A percentile compares a stretch with the other conserved stretches of the same genome.
Evolutionary conservation across 2,797 vertebrate genomes (phyloP).

Genomic region (Prunella strophiata): DNA sequence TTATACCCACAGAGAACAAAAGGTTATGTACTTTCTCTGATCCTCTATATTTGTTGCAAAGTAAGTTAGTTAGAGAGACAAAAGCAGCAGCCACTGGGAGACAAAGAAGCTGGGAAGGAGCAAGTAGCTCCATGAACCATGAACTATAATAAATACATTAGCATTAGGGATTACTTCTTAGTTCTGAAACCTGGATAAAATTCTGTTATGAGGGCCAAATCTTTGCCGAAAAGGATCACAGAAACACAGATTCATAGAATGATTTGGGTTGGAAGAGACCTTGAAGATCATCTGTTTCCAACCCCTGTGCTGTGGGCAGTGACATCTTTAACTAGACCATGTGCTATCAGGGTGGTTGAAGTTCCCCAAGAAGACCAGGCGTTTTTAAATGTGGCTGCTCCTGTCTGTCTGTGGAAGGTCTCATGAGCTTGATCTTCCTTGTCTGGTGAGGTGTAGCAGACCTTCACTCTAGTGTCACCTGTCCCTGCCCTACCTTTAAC

Average conservation of each 20-base stretch:
- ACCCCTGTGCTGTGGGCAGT: neutral
- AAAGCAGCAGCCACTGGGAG: neutral
- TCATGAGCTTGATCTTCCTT: neutral
- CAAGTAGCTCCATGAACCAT: neutral
- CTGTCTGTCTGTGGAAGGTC: neutral
- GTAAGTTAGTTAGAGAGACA: neutral
- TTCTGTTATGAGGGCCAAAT: neutral
- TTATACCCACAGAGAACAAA: neutral
- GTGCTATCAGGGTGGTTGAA: neutral
- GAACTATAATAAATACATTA: neutral
- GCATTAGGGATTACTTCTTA: neutral
- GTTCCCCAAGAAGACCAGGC: neutral
- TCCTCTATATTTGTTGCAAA: neutral
- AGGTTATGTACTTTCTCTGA: neutral
- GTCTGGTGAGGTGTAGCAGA: neutral
- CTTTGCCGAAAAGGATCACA: neutral
- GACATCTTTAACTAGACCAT: neutral
- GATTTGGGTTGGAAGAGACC: neutral
- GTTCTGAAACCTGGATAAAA: neutral
- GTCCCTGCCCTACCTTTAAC: neutral
- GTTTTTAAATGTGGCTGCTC: neutral
- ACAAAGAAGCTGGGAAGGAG: neutral
- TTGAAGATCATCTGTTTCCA: neutral
- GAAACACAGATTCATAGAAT: neutral
- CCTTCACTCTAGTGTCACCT: neutral